Evolutionary conservation across 2,113 vertebrate species (phyloP).

Genomic region (Semicossyphus pulcher): DNA sequence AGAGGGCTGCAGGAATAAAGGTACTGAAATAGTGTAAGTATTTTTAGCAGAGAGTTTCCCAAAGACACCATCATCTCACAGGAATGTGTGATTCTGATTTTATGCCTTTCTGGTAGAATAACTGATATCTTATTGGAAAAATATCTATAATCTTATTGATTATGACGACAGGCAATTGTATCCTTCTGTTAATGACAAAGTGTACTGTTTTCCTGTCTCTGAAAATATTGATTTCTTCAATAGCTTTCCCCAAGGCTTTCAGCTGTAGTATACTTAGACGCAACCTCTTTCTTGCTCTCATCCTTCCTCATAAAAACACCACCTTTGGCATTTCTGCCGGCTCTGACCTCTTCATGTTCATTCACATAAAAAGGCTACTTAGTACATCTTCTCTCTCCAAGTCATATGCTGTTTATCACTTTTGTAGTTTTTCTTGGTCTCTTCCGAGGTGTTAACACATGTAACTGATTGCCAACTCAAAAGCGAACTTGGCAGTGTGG

Average conservation of each 20-base stretch:
- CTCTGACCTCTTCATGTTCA: background rate
- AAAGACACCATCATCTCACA: background rate
- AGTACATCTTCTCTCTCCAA: background rate
- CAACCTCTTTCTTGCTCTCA: background rate
- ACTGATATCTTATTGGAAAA: background rate
- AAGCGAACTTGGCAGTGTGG: too few species aligned
- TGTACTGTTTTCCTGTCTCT: rapidly evolving
- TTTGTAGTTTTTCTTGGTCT: background rate
- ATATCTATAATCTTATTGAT: background rate
- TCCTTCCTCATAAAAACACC: background rate
- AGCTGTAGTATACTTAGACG: conserved; percentile 1
- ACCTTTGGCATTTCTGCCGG: conserved; percentile 16
- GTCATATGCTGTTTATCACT: background rate
- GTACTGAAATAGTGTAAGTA: conserved; percentile 22
- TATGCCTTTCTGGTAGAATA: background rate
- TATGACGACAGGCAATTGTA: background rate
- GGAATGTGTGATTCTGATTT: background rate
- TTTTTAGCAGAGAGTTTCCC: conserved; percentile 33
- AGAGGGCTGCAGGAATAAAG: conserved; percentile 45
- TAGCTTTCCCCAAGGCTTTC: background rate
- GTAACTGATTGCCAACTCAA: too few species aligned
- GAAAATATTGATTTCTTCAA: conserved; percentile 15
- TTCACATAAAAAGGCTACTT: background rate
- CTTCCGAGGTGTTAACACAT: too few species aligned
- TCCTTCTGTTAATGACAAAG: background rate